Evolutionary conservation across 2,113 vertebrate species (phyloP).

Genomic region (Serinus canaria): DNA sequence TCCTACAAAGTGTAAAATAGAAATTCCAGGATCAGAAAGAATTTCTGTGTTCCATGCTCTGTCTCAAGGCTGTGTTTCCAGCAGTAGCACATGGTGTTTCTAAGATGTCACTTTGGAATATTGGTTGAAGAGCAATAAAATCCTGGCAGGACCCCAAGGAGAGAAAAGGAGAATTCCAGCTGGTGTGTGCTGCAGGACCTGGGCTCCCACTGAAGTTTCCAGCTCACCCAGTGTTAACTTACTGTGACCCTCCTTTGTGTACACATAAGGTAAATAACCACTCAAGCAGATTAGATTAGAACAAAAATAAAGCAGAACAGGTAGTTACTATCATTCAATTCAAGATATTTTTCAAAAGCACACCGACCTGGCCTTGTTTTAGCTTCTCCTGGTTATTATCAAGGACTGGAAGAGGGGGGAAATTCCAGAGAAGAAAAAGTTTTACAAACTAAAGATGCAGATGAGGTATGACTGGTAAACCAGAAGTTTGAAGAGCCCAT

Average conservation of each 20-base stretch:
- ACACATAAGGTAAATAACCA: not conserved
- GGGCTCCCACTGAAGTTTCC: not conserved
- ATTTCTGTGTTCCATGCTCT: not conserved
- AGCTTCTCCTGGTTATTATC: not conserved
- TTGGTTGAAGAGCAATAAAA: not conserved
- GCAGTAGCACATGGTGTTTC: fast-evolving
- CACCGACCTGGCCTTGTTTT: not conserved
- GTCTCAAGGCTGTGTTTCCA: not conserved
- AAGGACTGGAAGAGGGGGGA: not conserved
- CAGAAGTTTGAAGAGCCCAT: not conserved
- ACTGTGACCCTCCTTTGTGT: not conserved
- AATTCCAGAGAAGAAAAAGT: not conserved
- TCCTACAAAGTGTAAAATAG: not conserved
- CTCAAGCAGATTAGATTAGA: not conserved
- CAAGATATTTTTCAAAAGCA: not conserved
- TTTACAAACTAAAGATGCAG: not conserved
- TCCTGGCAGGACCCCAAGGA: not conserved
- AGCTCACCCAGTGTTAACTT: not conserved
- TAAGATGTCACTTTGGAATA: not conserved
- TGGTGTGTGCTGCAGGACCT: not conserved
- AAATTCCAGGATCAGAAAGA: not conserved
- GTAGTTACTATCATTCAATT: not conserved
- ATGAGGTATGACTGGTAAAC: not conserved
- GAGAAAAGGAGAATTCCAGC: not conserved
- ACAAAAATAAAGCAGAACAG: not conserved